Base-by-base conservation (phyloP, 2,113 vertebrate species). In the Callithrix jacchus region DNA sequence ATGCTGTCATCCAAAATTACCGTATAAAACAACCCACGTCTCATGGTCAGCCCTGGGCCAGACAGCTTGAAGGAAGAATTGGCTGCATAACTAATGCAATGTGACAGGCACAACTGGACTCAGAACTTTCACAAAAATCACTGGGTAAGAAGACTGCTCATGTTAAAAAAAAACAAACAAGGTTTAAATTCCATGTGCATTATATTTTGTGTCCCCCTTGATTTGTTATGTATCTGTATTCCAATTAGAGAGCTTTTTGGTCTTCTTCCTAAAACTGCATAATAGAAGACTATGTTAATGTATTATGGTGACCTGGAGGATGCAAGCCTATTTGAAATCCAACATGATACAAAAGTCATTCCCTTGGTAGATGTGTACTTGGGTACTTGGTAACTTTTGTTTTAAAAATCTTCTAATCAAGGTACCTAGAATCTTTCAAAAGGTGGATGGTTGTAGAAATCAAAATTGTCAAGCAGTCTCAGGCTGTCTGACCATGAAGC, bases 1-100 rank as follows among this genome's bases (percentile, higher is more conserved):
- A 98, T 98, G 87, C 97, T 99, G 99, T 98, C 99, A 98, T 96
- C 92, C 97, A 97, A 96, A 98, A 98, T 99, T 98, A 98, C 61
- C 97, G 91, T 98, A 98, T 96, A 87, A 96, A 98, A 93, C 61
- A 98, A 88, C 97, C 97, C 97, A 88, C 97, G 82, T 97, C 98
- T 98, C 97, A 97, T 95, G 98, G 97, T 98, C 98, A 98, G 97
- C 98, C 96, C 95, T 94, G 97, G 94, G 98, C 97, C 98, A 97
- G 73, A 96, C 94, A 94, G 98, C 98, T 98, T 21, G 84, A 97
- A 98, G 98, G 96, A 82, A 98, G 73, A 97, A 95, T 92, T 21
- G 47, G 93, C 97, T 97, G 96, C 94, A 96, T 97, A 97, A 97
- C 97, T 98, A 98, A 99, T 93, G 82, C 6, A 90, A 88, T 96